Base-by-base conservation (phyloP, 64 coral and sea anemone species). In the Dendrophyllia cribrosa region DNA sequence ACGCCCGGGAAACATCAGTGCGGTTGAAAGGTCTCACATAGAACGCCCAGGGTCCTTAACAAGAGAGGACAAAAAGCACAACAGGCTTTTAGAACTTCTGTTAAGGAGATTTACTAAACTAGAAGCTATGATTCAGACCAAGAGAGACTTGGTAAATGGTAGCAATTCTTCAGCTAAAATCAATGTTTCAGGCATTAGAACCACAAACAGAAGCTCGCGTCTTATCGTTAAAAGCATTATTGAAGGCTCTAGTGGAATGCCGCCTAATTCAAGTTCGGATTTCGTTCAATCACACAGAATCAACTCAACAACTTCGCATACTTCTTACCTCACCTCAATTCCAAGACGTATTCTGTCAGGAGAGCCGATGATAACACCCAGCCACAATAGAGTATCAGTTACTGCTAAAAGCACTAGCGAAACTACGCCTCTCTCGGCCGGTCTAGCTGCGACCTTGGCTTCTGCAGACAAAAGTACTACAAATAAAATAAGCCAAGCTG, bases 51-150 rank as follows among this genome's bases (percentile, higher is more conserved):
- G 62, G 22, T 22, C 51, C 19, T 17, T 48, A 5, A 51, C 80
- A 10, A 66, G 4, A 52, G 45, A 3, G 20, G 61, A 66, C 80
- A 34, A 66, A 9, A 68, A 51, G 20, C 44, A 66, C 61, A 84
- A 84, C 47, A 68, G 45, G 44, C 80, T 84, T 68, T 45, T 68
- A 50, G 80, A 48, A 15, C 80, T 51, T 46, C 46, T 84, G 3
- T 84, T 84, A 50, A 84, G 47, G 16, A 46, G 80, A 22, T 84
- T 84, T 14, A 51, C 1, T 67, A 66, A 22, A 23, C 45, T 84
- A 6, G 80, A 84, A 24, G 4, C 80, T 51, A 20, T 51, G 60
- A 84, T 84, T 84, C 44, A 84, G 51, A 84, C 34, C 43, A 66
- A 84, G 62, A 44, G 46, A 84, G 9, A 13, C 4, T 50, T 65